Evolutionary conservation across 1,140 invertebrate genomes (phyloP).

Genomic region (Aphaenogaster rudis): DNA sequence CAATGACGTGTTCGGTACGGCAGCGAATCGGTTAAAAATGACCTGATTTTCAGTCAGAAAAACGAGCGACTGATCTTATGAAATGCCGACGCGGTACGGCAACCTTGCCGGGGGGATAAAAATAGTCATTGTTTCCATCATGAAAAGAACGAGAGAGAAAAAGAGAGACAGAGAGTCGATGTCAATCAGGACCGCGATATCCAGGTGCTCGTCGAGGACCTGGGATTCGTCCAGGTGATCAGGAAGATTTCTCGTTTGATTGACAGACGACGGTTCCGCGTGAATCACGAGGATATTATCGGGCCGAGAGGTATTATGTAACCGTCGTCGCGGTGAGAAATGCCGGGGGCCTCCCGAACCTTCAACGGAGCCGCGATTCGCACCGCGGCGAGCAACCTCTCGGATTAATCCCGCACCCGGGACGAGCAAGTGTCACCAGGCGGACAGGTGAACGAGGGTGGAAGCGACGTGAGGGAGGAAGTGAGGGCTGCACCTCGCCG

Average conservation of each 20-base stretch:
- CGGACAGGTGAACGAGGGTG: background rate
- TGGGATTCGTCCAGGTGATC: background rate
- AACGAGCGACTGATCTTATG: conserved; percentile 32
- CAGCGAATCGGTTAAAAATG: background rate
- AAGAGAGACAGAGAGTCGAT: background rate
- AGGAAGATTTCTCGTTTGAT: background rate
- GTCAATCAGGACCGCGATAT: background rate
- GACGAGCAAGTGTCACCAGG: conserved; percentile 22
- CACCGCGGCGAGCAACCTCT: background rate
- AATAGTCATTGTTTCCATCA: conserved; percentile 55
- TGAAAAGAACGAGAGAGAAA: background rate
- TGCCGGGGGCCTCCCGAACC: background rate
- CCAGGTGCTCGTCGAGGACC: background rate
- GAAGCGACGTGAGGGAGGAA: background rate
- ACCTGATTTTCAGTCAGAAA: conserved; percentile 23
- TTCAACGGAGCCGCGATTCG: conserved; percentile 18
- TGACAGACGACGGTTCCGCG: conserved; percentile 10
- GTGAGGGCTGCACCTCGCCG: background rate
- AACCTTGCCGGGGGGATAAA: conserved; percentile 48
- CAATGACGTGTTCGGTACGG: background rate
- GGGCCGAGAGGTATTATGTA: conserved; percentile 64
- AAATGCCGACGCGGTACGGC: background rate
- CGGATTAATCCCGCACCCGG: background rate
- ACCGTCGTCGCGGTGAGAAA: conserved; percentile 38
- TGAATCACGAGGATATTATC: background rate